Percentiles rank a stretch among this genome's conserved stretches.
phyloP scores from a whole-genome alignment of 2,113 vertebrate genomes.

The Felis catus region F.catus_Fca126_mat1.0 CM031412.1:64120001-64120500 shows the following conservation, averaged over 20 bases:
- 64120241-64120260: not conserved
- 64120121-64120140: too few species aligned
- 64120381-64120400: not conserved
- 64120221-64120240: too few species aligned
- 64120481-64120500: not conserved
- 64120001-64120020: not conserved
- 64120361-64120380: not conserved
- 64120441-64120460: not conserved
- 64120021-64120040: not conserved
- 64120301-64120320: slow-evolving; percentile 1
- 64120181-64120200: too few species aligned
- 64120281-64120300: not conserved
- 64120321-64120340: not conserved
- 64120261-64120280: not conserved
- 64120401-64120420: not conserved
- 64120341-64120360: not conserved
- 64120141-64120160: too few species aligned
- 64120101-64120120: too few species aligned
- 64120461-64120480: not conserved
- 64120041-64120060: too few species aligned
- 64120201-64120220: too few species aligned
- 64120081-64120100: too few species aligned
- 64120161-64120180: too few species aligned
- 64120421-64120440: not conserved
- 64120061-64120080: too few species aligned